Conservation (phyloP, 2,797 vertebrate genomes). For the Buphagus erythrorhynchus region DNA sequence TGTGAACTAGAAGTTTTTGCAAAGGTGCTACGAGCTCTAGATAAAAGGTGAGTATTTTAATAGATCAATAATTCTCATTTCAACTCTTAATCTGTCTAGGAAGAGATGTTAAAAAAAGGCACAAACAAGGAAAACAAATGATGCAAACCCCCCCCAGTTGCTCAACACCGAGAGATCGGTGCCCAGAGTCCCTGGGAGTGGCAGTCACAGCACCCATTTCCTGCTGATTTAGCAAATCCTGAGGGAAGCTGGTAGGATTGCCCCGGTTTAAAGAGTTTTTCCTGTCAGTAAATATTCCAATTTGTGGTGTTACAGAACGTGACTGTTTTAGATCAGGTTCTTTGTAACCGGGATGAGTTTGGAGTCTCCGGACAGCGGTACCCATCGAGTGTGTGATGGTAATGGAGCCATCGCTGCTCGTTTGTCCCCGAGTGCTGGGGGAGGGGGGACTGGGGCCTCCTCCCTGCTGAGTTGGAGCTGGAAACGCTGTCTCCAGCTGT, state of each 20-base stretch:
- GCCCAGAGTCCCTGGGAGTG: not conserved
- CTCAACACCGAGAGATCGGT: fast-evolving
- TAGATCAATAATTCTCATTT: not conserved
- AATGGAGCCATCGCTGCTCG: fast-evolving
- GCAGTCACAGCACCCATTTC: not conserved
- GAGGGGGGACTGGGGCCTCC: not conserved
- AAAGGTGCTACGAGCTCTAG: constrained; percentile 96
- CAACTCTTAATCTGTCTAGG: not conserved
- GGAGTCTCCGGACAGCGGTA: not conserved
- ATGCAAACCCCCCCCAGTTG: not conserved
- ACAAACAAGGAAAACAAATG: not conserved
- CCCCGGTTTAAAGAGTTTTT: not conserved
- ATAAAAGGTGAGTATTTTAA: constrained; percentile 88
- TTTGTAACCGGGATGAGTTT: not conserved
- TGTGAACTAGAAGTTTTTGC: constrained; percentile 99
- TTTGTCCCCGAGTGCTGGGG: not conserved
- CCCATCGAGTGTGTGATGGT: not conserved
- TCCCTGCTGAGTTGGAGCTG: not conserved
- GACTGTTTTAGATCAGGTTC: not conserved
- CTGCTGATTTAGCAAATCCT: not conserved
- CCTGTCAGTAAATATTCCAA: not conserved
- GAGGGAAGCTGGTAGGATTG: not conserved
- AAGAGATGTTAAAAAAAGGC: not conserved
- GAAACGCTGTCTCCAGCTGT: not conserved
- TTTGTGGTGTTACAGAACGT: not conserved